A percentile compares a stretch with the other conserved stretches of the same genome.
phyloP scores from a whole-genome alignment of 1,140 invertebrate species.

The Thaumatotibia leucotreta region DNA sequence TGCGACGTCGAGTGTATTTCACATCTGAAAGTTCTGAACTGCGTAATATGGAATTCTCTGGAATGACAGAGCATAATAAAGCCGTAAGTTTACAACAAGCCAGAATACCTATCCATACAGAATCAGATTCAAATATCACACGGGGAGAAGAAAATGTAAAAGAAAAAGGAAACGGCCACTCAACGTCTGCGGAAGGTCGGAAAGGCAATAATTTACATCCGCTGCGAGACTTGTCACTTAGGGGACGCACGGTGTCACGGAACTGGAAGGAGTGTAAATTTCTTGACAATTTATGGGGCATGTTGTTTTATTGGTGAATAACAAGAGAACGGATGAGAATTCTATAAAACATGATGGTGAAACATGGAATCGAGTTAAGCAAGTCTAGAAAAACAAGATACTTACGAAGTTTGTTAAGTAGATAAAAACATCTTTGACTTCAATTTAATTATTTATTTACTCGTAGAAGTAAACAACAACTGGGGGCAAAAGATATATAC shows the following conservation, averaged over 20 bases:
- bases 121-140: neutral
- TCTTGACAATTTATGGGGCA: neutral
- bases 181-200: neutral
- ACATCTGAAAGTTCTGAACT: too few species aligned
- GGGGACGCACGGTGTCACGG: neutral
- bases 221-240: neutral
- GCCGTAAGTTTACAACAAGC: neutral
- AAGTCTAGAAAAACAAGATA: too few species aligned
- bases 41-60: too few species aligned
- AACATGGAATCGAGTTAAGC: too few species aligned
- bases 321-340: too few species aligned
- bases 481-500: too few species aligned
- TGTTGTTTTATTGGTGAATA: neutral
- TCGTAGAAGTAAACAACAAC: too few species aligned
- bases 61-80: neutral
- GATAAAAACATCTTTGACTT: too few species aligned
- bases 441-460: too few species aligned
- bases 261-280: neutral
- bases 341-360: too few species aligned
- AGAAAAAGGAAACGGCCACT: neutral
- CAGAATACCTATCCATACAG: neutral
- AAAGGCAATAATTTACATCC: conserved; percentile 11
- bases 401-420: too few species aligned
- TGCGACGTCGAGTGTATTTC: too few species aligned
- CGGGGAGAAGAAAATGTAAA: neutral